Evolutionary conservation across 64 coral and sea anemone genomes (phyloP).

Genomic region (Orbicella faveolata): DNA sequence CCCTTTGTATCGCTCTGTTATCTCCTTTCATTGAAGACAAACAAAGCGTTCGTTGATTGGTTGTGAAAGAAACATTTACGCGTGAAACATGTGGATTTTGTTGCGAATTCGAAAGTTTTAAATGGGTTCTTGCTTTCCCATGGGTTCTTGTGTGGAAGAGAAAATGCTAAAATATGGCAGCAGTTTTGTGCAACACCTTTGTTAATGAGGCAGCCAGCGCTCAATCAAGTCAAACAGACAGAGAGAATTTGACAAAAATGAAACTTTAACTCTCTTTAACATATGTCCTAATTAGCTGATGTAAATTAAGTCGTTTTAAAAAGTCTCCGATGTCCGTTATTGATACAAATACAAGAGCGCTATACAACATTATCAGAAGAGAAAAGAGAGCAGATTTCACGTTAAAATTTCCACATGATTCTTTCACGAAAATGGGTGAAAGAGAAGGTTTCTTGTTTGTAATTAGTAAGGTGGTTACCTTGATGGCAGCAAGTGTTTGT

Average conservation of each 20-base stretch:
- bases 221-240: neutral
- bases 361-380: neutral
- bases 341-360: neutral
- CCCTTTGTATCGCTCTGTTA: neutral
- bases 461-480: conserved; percentile 11
- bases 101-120: neutral
- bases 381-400: neutral
- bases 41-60: conserved; percentile 15
- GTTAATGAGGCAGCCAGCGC: neutral
- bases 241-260: neutral
- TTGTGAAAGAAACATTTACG: conserved; percentile 3
- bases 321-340: neutral
- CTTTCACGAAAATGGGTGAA: neutral
- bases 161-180: neutral
- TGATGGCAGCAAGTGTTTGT: neutral
- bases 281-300: neutral
- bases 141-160: neutral
- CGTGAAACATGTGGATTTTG: neutral
- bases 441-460: conserved; percentile 4
- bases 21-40: conserved; percentile 24
- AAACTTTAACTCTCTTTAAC: neutral
- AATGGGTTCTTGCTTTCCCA: neutral
- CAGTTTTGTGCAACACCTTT: neutral
- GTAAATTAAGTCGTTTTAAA: neutral
- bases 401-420: neutral